Evolutionary conservation across 2,888 invertebrate genomes (phyloP), one percentile per base, ranked within the genome.

Genomic region (Prostheceraeus crozeri): DNA sequence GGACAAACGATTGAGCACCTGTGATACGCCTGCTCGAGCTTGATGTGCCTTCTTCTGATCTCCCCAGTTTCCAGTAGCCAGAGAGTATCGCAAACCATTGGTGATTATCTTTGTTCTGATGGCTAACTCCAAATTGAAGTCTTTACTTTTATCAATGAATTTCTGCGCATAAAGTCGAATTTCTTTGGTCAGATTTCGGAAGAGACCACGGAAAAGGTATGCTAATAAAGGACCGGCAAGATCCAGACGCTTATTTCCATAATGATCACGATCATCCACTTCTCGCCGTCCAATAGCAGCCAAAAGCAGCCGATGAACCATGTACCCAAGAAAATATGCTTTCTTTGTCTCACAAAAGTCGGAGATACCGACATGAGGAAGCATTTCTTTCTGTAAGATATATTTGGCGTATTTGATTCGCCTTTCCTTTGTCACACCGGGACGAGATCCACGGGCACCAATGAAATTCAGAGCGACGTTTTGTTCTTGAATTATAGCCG

Each of bases 11-110:
- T 99, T 99, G 77, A 99, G 85, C 78, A 98, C 82, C 82, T 93
- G 89, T 52, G 90, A 89, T 25, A 93, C 93, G 51, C 93, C 93
- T 67, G 91, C 90, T 77, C 93, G 81, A 21, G 90, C 93, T 79
- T 93, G 91, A 83, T 98, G 96, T 59, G 98, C 98, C 76, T 98
- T 99, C 78, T 98, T 99, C 79, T 99, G 98, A 76, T 99, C 98
- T 51, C 98, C 98, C 98, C 98, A 99, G 77, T 99, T 99, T 33
- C 98, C 98, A 30, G 98, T 99, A 67, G 98, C 98, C 68, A 99
- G 81, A 0, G 98, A 98, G 74, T 99, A 99, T 68, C 93, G 82
- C 58, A 99, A 79, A 28, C 98, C 98, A 75, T 98, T 93, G 1
- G 98, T 98, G 63, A 99, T 96, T 59, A 94, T 89, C 74, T 93